These are phyloP conservation scores for Eira barbara DNA, from an alignment of 2,113 vertebrate species.

Conservation along the genomic window DNA sequence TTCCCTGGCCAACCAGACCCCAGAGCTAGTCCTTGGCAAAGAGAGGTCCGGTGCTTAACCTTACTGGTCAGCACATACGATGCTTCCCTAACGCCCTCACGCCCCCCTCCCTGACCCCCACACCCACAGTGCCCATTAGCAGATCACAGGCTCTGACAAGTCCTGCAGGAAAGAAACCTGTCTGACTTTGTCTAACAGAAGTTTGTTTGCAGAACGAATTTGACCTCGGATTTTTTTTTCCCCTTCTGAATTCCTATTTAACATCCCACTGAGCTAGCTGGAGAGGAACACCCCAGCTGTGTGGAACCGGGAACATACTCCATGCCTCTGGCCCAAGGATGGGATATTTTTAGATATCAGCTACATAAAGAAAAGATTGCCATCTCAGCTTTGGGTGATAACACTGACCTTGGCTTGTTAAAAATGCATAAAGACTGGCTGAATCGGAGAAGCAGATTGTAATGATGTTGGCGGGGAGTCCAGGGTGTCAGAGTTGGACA, in stretches of 20 bases:
- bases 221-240: neutral
- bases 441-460: neutral
- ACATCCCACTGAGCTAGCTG: neutral
- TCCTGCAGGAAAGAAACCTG: neutral
- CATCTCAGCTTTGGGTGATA: neutral
- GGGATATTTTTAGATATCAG: constrained; percentile 54
- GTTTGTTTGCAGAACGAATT: neutral
- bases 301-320: neutral
- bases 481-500: neutral
- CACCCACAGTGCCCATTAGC: too few relatives aligned
- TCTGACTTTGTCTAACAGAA: neutral
- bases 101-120: neutral
- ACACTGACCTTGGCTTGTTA: constrained; percentile 56
- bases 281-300: neutral
- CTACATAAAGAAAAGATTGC: neutral
- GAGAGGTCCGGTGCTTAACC: neutral
- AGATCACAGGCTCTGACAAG: neutral
- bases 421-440: neutral
- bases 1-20: neutral
- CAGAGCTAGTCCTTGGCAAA: neutral
- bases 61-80: neutral
- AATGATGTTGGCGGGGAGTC: accelerated
- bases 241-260: neutral
- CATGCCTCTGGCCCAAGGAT: neutral
- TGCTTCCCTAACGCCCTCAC: neutral